A percentile compares a stretch with the other conserved stretches of the same genome.
Evolutionary conservation across 2,113 vertebrate species (phyloP).

Genomic region (Dryoscopus gambensis): DNA sequence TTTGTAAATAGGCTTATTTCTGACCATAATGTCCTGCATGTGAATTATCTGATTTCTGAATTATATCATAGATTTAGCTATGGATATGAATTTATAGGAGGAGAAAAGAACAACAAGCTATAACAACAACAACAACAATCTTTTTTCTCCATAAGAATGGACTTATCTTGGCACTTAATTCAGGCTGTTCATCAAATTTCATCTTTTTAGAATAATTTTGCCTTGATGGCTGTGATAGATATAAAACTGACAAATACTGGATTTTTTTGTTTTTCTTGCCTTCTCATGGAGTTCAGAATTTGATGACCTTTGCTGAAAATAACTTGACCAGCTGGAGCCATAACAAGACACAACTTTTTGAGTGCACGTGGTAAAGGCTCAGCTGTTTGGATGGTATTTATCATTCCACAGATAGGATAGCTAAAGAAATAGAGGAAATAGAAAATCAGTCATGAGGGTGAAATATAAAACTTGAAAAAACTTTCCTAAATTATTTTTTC

Average conservation of each 20-base stretch:
- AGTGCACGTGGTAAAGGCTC: background rate
- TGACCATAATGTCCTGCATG: background rate
- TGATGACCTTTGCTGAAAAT: conserved; percentile 41
- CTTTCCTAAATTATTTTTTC: background rate
- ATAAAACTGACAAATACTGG: background rate
- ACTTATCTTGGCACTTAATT: background rate
- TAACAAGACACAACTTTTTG: conserved; percentile 6
- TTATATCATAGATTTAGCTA: background rate
- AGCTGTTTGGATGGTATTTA: background rate
- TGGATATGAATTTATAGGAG: background rate
- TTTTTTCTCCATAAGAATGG: background rate
- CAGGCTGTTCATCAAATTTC: background rate
- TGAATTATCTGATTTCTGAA: background rate
- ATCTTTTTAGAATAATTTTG: background rate
- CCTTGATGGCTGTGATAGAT: background rate
- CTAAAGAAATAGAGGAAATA: background rate
- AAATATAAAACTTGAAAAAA: background rate
- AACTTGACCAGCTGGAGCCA: background rate
- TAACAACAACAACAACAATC: background rate
- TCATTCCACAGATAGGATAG: background rate
- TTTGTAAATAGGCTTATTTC: background rate
- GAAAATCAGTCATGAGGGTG: background rate
- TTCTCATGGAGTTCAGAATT: background rate
- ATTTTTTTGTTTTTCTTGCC: background rate
- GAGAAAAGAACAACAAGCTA: background rate